phyloP scores from a whole-genome alignment of 2,113 vertebrate genomes.

The Todiramphus saurophagus region DNA sequence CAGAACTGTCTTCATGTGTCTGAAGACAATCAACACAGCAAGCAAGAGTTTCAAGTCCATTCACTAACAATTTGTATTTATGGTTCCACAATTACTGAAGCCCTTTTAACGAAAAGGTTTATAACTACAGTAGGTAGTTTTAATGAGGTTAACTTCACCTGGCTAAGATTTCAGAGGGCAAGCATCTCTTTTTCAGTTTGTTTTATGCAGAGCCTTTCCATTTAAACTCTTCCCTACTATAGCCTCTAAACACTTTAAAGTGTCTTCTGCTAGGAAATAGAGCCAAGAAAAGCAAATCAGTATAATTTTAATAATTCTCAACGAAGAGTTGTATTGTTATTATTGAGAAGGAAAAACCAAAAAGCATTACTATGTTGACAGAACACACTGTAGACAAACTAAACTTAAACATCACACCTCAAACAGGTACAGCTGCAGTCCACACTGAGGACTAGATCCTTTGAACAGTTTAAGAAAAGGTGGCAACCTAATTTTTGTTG shows the following conservation, averaged over 20 bases:
- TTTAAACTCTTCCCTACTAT: neutral
- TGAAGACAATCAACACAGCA: neutral
- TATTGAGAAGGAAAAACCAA: neutral
- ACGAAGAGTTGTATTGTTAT: neutral
- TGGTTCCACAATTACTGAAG: neutral
- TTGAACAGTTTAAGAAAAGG: neutral
- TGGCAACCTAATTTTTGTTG: neutral
- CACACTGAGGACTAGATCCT: neutral
- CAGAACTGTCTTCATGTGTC: neutral
- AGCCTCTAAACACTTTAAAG: neutral
- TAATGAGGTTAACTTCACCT: neutral
- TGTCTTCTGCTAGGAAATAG: neutral
- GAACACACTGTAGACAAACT: neutral
- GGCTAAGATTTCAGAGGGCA: neutral
- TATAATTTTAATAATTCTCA: neutral
- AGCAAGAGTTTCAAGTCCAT: neutral
- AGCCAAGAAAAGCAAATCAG: neutral
- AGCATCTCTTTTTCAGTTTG: neutral
- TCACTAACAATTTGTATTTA: neutral
- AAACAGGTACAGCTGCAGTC: neutral
- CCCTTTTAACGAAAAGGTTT: neutral
- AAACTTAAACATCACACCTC: neutral
- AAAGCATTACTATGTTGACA: neutral
- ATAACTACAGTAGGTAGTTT: neutral
- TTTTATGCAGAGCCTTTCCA: neutral